Percentiles rank a stretch among this genome's conserved stretches.
These are phyloP conservation scores for Parapristionchus giblindavisi DNA, from an alignment of 2,888 invertebrate species.

Conservation along the genomic window DNA sequence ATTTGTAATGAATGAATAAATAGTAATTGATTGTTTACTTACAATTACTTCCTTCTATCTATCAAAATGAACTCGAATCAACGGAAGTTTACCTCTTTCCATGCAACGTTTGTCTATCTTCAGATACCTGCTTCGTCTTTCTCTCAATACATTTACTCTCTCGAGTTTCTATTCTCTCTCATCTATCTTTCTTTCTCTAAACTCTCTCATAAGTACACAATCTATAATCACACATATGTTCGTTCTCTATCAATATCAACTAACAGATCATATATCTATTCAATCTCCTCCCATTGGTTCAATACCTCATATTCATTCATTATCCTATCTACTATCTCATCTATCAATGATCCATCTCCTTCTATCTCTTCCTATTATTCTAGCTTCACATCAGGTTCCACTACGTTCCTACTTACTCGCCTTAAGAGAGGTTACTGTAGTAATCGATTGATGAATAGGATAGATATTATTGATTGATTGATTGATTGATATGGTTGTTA, in stretches of 20 bases:
- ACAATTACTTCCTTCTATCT: no score
- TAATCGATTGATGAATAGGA: not conserved
- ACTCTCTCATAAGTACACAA: not conserved
- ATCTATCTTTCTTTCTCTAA: not conserved
- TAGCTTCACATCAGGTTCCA: constrained; percentile 17
- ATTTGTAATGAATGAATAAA: no score
- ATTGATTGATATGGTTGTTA: not conserved
- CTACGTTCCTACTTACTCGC: constrained; percentile 38
- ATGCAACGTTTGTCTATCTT: constrained; percentile 21
- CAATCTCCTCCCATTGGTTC: not conserved
- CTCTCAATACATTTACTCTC: constrained; percentile 4
- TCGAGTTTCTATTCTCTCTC: not conserved
- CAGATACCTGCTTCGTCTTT: not conserved
- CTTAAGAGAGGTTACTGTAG: constrained; percentile 19
- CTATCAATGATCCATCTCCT: constrained; percentile 19
- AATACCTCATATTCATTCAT: not conserved
- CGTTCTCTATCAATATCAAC: not conserved
- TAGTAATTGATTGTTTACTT: no score
- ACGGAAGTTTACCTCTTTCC: not conserved
- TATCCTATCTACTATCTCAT: not conserved
- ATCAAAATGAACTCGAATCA: constrained; percentile 21
- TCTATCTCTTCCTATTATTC: not conserved
- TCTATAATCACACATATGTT: not conserved
- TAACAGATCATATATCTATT: no score
- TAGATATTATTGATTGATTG: not conserved